These are phyloP conservation scores for Bathynomus jamesi DNA, from an alignment of 1,140 invertebrate genomes.

Conservation along the genomic window DNA sequence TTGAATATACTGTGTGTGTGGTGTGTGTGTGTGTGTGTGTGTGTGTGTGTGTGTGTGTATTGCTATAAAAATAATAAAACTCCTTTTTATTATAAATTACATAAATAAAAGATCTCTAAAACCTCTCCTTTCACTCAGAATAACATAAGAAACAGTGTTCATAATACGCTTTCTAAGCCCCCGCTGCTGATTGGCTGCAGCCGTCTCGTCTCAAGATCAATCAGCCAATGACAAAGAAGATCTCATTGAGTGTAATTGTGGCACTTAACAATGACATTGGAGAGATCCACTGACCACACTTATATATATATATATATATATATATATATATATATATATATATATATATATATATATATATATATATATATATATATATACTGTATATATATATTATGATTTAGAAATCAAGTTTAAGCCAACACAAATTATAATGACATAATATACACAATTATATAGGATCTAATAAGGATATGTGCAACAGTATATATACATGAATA, in stretches of 20 bases:
- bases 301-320: conserved; percentile 3
- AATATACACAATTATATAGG: no score
- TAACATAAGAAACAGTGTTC: not conserved
- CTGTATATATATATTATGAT: no score
- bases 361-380: conserved; percentile 3
- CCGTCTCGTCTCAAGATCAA: not conserved
- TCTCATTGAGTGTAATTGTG: not conserved
- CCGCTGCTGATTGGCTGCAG: not conserved
- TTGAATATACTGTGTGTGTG: no score
- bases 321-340: conserved; percentile 3
- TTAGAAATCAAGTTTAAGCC: no score
- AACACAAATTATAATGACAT: no score
- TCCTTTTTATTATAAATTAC: not conserved
- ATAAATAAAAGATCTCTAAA: not conserved
- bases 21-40: no score
- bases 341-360: conserved; percentile 3
- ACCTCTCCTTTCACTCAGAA: not conserved
- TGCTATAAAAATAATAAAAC: conserved; percentile 2
- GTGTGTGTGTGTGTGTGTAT: no score
- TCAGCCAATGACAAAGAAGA: not conserved
- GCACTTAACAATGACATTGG: not conserved
- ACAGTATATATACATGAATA: no score
- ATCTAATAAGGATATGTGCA: no score
- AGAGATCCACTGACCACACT: not conserved
- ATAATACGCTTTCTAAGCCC: not conserved